Percentiles rank a stretch among this genome's conserved stretches.
These are phyloP conservation scores for Heliconius ethilla DNA, from an alignment of 2,888 invertebrate species.

Conservation along the genomic window DNA sequence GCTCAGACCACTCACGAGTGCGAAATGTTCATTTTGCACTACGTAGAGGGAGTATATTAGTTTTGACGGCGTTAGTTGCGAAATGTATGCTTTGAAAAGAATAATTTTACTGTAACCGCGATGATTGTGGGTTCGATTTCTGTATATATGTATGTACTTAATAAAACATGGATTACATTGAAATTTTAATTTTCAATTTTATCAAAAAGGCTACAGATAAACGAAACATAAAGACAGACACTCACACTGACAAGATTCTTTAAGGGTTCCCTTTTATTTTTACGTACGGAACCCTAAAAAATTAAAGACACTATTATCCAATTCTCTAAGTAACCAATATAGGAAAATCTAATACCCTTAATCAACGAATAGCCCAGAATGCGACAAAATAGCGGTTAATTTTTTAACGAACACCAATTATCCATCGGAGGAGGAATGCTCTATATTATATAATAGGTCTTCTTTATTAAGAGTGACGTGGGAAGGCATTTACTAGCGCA, in stretches of 20 bases:
- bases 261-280: no score
- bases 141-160: not conserved
- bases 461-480: constrained; percentile 78
- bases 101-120: not conserved
- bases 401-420: constrained; percentile 76
- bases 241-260: no score
- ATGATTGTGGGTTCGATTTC: not conserved
- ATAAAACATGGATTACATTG: no score
- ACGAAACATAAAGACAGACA: no score
- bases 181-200: no score
- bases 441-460: constrained; percentile 67
- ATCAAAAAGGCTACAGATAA: no score
- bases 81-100: not conserved
- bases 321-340: not conserved
- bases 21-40: constrained; percentile 53
- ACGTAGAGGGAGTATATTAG: constrained; percentile 51
- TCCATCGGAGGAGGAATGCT: constrained; percentile 57
- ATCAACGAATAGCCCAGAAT: constrained; percentile 43
- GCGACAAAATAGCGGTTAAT: constrained; percentile 63
- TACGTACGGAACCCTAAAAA: not conserved
- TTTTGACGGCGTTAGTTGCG: constrained; percentile 48
- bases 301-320: not conserved
- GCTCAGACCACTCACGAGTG: constrained; percentile 53
- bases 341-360: constrained; percentile 42
- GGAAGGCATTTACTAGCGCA: constrained; percentile 52